These are phyloP conservation scores for Montipora sp. DNA, from an alignment of 64 coral and sea anemone genomes.

Conservation along the genomic window DNA sequence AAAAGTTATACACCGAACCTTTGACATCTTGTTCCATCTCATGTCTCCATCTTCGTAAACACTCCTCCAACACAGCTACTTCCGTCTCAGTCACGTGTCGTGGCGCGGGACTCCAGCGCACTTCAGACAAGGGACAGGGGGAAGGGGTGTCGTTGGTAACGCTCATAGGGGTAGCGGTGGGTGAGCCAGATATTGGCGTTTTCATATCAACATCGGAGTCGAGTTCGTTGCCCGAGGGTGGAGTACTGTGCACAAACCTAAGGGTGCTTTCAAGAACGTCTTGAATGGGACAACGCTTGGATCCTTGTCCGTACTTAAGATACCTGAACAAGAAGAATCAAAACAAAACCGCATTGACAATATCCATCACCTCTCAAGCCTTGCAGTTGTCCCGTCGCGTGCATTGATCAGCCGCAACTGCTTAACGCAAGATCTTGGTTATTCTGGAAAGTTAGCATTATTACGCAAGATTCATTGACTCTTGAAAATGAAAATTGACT, in stretches of 20 bases:
- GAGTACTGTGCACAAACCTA: constrained; percentile 71
- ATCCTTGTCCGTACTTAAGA: constrained; percentile 68
- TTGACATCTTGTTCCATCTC: constrained; percentile 82
- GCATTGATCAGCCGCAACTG: too few relatives aligned
- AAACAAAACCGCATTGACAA: background rate
- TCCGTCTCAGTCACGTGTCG: constrained; percentile 67
- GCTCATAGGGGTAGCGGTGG: constrained; percentile 46
- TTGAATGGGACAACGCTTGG: constrained; percentile 61
- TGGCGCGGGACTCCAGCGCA: constrained; percentile 61
- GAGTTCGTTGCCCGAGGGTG: constrained; percentile 33
- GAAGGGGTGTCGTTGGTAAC: background rate
- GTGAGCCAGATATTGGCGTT: constrained; percentile 61
- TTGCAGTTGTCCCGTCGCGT: too few relatives aligned
- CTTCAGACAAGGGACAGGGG: constrained; percentile 38
- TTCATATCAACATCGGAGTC: constrained; percentile 75
- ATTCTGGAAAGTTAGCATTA: too few relatives aligned
- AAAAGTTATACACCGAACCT: constrained; percentile 19
- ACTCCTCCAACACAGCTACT: constrained; percentile 59
- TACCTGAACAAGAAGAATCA: constrained; percentile 50
- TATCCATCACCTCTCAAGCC: too few relatives aligned
- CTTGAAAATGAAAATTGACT: too few relatives aligned
- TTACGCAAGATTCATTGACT: too few relatives aligned
- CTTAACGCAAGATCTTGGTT: too few relatives aligned
- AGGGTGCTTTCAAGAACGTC: constrained; percentile 77
- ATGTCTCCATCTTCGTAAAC: constrained; percentile 74